Conservation (phyloP, 2,888 invertebrate genomes). For the Drosophila diplacantha region DNA sequence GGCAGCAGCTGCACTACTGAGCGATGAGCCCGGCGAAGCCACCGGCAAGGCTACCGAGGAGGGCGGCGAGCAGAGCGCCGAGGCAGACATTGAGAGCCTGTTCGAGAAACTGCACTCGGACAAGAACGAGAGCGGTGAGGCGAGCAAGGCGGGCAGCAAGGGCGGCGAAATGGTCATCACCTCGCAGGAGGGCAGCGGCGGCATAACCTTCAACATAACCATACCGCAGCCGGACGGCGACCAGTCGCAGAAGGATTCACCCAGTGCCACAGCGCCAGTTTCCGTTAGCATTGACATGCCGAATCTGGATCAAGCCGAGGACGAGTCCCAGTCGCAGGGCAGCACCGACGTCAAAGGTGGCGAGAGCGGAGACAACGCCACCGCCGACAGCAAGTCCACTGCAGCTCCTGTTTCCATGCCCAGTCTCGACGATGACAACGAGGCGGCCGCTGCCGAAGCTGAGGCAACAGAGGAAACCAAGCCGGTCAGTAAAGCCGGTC, state of each 20-base stretch:
- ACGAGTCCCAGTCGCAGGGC: constrained; percentile 64
- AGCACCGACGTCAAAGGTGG: constrained; percentile 56
- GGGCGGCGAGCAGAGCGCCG: constrained; percentile 60
- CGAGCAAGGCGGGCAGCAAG: constrained; percentile 54
- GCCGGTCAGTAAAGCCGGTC: constrained; percentile 19
- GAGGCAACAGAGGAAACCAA: constrained; percentile 45
- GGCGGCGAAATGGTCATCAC: constrained; percentile 77
- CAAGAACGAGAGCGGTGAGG: constrained; percentile 72
- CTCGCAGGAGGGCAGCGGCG: constrained; percentile 77
- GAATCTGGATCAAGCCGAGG: constrained; percentile 76
- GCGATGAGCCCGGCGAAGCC: constrained; percentile 63
- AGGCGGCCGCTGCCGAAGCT: constrained; percentile 58
- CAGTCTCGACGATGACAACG: constrained; percentile 78
- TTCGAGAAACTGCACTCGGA: constrained; percentile 79
- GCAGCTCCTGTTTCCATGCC: constrained; percentile 78
- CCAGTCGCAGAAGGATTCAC: constrained; percentile 57
- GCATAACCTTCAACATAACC: constrained; percentile 78
- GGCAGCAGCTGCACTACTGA: constrained; percentile 67
- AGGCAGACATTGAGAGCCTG: constrained; percentile 78
- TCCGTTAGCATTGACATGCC: constrained; percentile 78
- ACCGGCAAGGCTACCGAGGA: constrained; percentile 48
- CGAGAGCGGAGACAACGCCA: constrained; percentile 35
- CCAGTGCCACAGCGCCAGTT: constrained; percentile 67
- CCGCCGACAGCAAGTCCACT: constrained; percentile 48
- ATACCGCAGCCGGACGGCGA: constrained; percentile 76